phyloP scores from a whole-genome alignment of 2,888 invertebrate genomes.

The Arctia plantaginis region DNA sequence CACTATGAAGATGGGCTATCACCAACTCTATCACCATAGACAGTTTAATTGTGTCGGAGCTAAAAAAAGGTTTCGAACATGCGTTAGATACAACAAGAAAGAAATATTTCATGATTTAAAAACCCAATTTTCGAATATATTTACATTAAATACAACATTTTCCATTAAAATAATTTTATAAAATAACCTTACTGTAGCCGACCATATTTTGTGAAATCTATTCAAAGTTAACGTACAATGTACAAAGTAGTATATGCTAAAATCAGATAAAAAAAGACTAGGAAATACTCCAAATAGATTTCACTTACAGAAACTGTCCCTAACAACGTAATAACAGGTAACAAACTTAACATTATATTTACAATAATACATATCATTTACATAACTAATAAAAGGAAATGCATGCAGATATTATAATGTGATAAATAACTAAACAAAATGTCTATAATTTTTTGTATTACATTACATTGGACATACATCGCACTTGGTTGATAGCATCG shows the following conservation, averaged over 20 bases:
- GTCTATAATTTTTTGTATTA: conserved; percentile 20
- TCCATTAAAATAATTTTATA: conserved; percentile 19
- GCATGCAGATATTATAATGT: conserved; percentile 61
- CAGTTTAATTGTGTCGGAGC: background rate
- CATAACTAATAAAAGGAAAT: conserved; percentile 62
- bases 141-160: conserved; percentile 22
- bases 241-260: conserved; percentile 56
- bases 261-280: conserved; percentile 80
- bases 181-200: conserved; percentile 47
- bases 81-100: conserved; percentile 39
- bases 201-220: conserved; percentile 71
- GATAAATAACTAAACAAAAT: conserved; percentile 41
- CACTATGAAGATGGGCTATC: background rate
- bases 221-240: conserved; percentile 60
- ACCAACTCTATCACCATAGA: background rate
- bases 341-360: conserved; percentile 77
- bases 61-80: conserved; percentile 5
- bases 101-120: conserved; percentile 23
- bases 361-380: conserved; percentile 65
- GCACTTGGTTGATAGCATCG: background rate
- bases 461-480: background rate
- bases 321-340: conserved; percentile 70
- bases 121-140: conserved; percentile 24
- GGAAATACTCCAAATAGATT: conserved; percentile 70
- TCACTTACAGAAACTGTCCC: conserved; percentile 65